Base-by-base conservation (phyloP, 2,113 vertebrate genomes). In the Psettodes erumei region DNA sequence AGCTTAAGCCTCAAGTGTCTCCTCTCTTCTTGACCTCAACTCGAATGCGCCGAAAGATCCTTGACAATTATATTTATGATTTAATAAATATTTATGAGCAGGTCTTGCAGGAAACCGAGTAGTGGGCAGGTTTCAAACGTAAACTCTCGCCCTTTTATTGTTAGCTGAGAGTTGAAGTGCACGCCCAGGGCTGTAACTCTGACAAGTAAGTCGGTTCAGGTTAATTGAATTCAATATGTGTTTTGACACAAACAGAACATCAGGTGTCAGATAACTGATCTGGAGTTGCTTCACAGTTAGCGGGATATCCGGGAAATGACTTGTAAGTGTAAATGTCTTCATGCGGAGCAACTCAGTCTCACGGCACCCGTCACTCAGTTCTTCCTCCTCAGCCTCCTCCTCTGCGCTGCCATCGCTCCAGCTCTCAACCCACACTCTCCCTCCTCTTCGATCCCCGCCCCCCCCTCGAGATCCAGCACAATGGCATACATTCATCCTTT, bases 401-500 rank as follows among this genome's bases (percentile, higher is more conserved):
- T 45, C 32, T 19, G 32, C 55, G 25, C 18, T 47, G 6, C 58
- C n/a, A 38, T 64, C 58, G 43, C 55, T 78, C 43, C 59, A 25
- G 23, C 62, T 43, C 60, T 28, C 54, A 43, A 47, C 25, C 5
- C 10, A 33, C 15, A 12, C 2, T 0, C 6, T 13, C 10, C 15
- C 15, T 35, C 27, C 2, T 4, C 2, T 0, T 1, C 4, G 2
- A n/a, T n/a, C 18, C 25, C 23, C n/a, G 1, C 45, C 2, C 21
- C n/a, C 16, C 43, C 25, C 30, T 11, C 0, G 1, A 70, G 45
- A 65, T 51, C 15, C 64, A 30, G 63, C 69, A 45, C 62, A 66
- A 50, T 71, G 72, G 63, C 75, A 60, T 12, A 79, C 65, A 74
- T 76, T 76, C 81, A 84, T 75, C 35, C 43, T 32, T 64, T 77